Evolutionary conservation across 2,797 vertebrate genomes (phyloP).

Genomic region (Glyptemys insculpta): DNA sequence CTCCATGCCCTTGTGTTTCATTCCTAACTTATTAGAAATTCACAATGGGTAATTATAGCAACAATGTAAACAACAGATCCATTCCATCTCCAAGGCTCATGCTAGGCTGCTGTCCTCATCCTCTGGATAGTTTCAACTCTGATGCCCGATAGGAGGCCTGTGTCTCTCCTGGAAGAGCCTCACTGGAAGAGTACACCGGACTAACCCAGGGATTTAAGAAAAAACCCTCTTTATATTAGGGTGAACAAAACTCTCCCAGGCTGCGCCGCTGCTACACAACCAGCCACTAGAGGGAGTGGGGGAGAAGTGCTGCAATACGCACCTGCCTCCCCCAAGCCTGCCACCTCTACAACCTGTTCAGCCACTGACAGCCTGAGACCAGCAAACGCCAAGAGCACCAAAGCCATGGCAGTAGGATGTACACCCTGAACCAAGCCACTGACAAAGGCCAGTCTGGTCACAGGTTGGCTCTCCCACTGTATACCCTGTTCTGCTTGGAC

Average conservation of each 20-base stretch:
- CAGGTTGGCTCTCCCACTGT: background rate
- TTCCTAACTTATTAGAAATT: constrained; percentile 53
- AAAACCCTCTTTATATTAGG: background rate
- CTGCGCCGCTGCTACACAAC: background rate
- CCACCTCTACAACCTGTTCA: background rate
- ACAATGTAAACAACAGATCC: constrained; percentile 41
- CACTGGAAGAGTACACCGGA: background rate
- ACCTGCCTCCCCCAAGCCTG: background rate
- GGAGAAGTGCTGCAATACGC: background rate
- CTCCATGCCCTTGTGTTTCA: constrained; percentile 33
- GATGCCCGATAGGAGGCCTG: background rate
- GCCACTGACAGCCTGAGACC: background rate
- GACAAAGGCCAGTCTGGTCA: background rate
- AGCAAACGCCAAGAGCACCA: background rate
- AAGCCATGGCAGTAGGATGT: background rate
- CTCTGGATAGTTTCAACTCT: constrained; percentile 31
- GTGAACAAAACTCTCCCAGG: background rate
- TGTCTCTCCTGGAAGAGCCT: background rate
- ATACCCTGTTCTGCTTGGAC: background rate
- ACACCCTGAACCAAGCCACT: background rate
- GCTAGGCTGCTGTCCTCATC: constrained; percentile 14
- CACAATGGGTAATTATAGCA: constrained; percentile 46
- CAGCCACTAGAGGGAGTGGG: background rate
- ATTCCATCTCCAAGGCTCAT: background rate
- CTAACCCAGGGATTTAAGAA: background rate